A percentile compares a stretch with the other conserved stretches of the same genome.
Conservation (phyloP, 2,888 invertebrate species). For the Callinectes sapidus region DNA sequence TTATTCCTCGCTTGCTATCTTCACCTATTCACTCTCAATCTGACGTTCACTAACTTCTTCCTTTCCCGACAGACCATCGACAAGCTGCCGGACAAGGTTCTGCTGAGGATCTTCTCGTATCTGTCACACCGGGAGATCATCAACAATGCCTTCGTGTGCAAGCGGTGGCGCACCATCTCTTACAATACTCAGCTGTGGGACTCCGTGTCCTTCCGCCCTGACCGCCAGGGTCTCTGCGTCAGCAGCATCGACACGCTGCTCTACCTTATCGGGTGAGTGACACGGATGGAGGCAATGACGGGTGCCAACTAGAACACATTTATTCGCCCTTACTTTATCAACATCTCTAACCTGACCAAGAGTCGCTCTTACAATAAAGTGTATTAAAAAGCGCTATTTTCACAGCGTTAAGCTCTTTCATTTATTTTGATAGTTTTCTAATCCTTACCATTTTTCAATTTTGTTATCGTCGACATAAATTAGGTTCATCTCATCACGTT, state of each 20-base stretch:
- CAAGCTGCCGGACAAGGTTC: constrained; percentile 96
- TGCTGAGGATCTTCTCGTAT: constrained; percentile 95
- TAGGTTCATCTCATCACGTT: neutral
- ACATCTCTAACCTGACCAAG: neutral
- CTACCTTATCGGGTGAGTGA: constrained; percentile 84
- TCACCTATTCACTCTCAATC: neutral
- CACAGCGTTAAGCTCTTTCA: too few relatives aligned
- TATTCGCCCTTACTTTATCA: neutral
- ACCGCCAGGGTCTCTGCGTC: constrained; percentile 95
- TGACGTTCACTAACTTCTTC: neutral
- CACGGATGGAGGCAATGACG: neutral
- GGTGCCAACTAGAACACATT: too few relatives aligned
- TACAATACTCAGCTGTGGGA: constrained; percentile 97
- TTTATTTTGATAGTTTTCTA: too few relatives aligned
- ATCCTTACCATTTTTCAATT: neutral
- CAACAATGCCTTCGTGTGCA: constrained; percentile 94
- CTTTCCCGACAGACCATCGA: constrained; percentile 87
- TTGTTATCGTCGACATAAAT: neutral
- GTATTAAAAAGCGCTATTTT: too few relatives aligned
- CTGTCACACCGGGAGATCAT: constrained; percentile 95
- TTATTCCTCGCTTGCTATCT: neutral
- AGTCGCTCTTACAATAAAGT: too few relatives aligned
- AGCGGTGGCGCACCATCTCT: constrained; percentile 95
- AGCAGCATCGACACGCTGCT: constrained; percentile 90
- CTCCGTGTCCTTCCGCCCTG: constrained; percentile 95